These are phyloP conservation scores for Cynaeus angustus DNA, from an alignment of 2,888 invertebrate species.

Conservation along the genomic window DNA sequence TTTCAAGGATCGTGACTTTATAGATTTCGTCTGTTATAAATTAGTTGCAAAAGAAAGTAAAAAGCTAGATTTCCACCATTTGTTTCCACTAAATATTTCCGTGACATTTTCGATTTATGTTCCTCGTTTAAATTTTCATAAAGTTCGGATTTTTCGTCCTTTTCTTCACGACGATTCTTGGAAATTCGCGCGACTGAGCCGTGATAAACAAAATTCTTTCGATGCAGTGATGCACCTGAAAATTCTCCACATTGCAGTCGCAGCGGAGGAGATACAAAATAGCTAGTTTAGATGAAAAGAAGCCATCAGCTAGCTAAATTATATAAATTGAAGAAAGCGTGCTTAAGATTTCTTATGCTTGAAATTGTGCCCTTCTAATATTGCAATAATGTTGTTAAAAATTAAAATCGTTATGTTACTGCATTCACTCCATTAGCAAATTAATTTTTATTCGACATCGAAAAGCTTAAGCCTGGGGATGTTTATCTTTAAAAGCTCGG, in stretches of 20 bases:
- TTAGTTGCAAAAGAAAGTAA: background rate
- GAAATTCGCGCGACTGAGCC: background rate
- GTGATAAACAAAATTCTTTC: constrained; percentile 11
- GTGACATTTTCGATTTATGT: background rate
- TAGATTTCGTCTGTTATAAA: constrained; percentile 9
- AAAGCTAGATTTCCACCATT: constrained; percentile 1
- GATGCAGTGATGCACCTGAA: background rate
- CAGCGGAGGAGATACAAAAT: no score
- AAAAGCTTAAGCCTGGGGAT: no score
- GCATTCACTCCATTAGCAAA: no score
- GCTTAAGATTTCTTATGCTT: no score
- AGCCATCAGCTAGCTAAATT: no score
- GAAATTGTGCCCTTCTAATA: no score
- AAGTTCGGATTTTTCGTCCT: background rate
- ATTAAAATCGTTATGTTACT: no score
- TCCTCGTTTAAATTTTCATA: background rate
- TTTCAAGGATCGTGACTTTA: background rate
- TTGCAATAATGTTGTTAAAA: no score
- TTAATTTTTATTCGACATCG: no score
- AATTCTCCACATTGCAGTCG: constrained; percentile 2
- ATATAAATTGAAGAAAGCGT: no score
- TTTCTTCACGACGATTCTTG: background rate
- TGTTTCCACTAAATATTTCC: constrained; percentile 4
- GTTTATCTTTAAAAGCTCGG: no score
- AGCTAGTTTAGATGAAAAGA: no score